Evolutionary conservation across 2,113 vertebrate genomes (phyloP), one percentile per base, ranked within the genome.

Genomic region (Hiodon tergisus): DNA sequence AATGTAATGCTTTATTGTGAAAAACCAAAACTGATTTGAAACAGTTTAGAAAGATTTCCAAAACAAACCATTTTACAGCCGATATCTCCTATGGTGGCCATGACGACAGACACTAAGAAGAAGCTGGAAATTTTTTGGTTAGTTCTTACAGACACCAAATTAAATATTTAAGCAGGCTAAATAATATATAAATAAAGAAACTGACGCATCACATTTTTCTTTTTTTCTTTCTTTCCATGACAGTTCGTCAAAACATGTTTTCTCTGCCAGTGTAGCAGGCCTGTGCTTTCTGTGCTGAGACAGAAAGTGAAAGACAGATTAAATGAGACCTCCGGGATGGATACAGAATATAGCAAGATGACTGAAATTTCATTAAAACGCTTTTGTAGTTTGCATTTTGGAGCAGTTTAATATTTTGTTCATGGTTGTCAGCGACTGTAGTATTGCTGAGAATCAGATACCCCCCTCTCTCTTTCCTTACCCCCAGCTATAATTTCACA

Each of bases 401-500:
- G 17, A 75, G 57, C 6, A 11, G 46, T 69, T 75, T 69, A 10
- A 62, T 76, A 76, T 69, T 61, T 62, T 69, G 47, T 52, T 54
- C 57, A 31, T 62, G 57, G 10, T 61, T 17, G 54, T 75, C 14
- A 58, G 52, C 2, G 6, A 16, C 67, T 76, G 67, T 46, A 46
- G 57, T 9, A 11, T 73, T 51, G 6, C 14, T 54, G 10, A 31
- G 48, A 60, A 53, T 73, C 4, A 51, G 11, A 50, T 53, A 63
- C 50, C 50, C 16, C 31, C 16, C 17, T 51, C 48, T 46, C 58
- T 4, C 6, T 3, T 31, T 14, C 53, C 16, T 9, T 14, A 50
- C 67, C 58, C 47, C 59, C 11, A 55, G 51, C 67, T 47, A 69
- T 65, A 62, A 47, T 70, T 76, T 65, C 67, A 69, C 74, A 70